Percentiles rank a stretch among this genome's conserved stretches.
Evolutionary conservation across 2,113 vertebrate genomes (phyloP).

Genomic region (Pelmatolapia mariae): DNA sequence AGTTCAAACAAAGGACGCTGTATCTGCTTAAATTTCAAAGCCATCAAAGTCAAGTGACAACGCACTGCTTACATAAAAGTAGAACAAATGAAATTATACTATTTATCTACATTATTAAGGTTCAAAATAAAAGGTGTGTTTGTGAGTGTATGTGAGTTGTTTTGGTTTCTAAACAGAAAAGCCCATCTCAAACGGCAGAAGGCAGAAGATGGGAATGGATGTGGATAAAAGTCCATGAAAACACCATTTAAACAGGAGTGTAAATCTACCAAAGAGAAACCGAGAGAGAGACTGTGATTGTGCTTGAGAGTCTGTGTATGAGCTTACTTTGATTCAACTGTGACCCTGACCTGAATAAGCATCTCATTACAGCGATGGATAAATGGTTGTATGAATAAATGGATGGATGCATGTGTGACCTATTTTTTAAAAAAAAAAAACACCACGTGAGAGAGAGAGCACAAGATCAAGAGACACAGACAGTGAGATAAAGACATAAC

Average conservation of each 20-base stretch:
- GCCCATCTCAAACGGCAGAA: neutral
- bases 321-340: neutral
- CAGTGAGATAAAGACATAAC: neutral
- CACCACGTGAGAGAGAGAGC: neutral
- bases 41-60: constrained; percentile 16
- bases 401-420: neutral
- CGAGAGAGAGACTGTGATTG: neutral
- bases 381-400: neutral
- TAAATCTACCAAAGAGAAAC: neutral
- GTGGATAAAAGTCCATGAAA: neutral
- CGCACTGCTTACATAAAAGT: neutral
- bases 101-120: neutral
- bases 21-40: neutral
- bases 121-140: neutral
- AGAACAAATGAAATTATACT: neutral
- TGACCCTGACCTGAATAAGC: neutral
- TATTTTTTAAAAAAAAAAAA: neutral
- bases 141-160: neutral
- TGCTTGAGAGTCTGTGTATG: neutral
- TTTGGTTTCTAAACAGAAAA: constrained; percentile 14
- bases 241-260: neutral
- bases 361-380: neutral
- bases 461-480: neutral
- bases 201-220: neutral
- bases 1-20: neutral